These are phyloP conservation scores for Euthynnus affinis DNA, from an alignment of 2,797 vertebrate species.

Conservation along the genomic window DNA sequence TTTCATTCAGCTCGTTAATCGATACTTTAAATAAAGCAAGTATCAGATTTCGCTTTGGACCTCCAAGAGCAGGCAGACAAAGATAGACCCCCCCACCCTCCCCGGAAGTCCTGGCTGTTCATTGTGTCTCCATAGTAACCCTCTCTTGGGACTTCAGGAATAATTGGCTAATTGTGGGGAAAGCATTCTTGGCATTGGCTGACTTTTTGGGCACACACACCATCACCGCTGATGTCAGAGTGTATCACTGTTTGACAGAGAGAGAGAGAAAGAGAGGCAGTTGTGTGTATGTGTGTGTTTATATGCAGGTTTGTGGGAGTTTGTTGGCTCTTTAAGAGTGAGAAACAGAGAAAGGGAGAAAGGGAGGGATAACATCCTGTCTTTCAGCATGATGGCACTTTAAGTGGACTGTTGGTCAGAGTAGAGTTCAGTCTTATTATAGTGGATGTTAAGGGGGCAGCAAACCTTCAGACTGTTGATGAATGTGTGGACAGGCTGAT, in stretches of 20 bases:
- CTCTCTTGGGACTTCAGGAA: slow-evolving; percentile 52
- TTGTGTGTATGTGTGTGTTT: slow-evolving; percentile 11
- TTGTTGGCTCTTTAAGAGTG: slow-evolving; percentile 1
- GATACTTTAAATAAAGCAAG: slow-evolving; percentile 54
- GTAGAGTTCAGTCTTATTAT: slow-evolving; percentile 72
- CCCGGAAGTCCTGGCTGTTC: slow-evolving; percentile 35
- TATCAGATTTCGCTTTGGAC: slow-evolving; percentile 65
- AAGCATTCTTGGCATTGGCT: slow-evolving; percentile 50
- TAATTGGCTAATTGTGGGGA: slow-evolving; percentile 55
- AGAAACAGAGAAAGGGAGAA: slow-evolving; percentile 3
- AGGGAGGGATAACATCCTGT: slow-evolving; percentile 42
- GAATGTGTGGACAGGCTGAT: slow-evolving; percentile 58
- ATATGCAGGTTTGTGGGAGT: slow-evolving; percentile 17
- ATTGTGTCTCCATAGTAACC: slow-evolving; percentile 62
- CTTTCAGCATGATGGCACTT: slow-evolving; percentile 47
- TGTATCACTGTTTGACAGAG: slow-evolving; percentile 16
- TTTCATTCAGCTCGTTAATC: slow-evolving; percentile 44
- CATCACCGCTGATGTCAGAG: slow-evolving; percentile 15
- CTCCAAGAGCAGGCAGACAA: slow-evolving; percentile 43
- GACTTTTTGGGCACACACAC: slow-evolving; percentile 12
- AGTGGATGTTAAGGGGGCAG: slow-evolving; percentile 41
- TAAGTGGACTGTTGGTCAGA: slow-evolving; percentile 65
- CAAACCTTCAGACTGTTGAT: slow-evolving; percentile 51
- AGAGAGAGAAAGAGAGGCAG: neutral
- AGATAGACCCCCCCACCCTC: slow-evolving; percentile 10